These are phyloP conservation scores for Triops cancriformis DNA, from an alignment of 1,140 invertebrate genomes.

Conservation along the genomic window DNA sequence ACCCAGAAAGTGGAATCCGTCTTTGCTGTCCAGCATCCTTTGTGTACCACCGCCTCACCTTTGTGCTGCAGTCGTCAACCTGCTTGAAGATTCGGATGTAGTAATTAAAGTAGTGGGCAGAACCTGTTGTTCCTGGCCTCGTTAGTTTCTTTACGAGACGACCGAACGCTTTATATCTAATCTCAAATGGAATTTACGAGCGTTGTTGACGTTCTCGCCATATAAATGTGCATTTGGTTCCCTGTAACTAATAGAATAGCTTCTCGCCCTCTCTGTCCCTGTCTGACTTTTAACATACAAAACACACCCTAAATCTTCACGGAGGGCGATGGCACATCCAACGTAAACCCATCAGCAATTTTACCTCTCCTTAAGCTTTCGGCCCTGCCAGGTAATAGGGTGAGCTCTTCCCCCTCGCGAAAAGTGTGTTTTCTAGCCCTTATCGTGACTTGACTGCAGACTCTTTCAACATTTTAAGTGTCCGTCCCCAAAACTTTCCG, in stretches of 20 bases:
- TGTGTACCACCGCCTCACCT: not conserved
- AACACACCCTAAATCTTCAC: not conserved
- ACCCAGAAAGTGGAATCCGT: not conserved
- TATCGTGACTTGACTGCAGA: conserved; percentile 1
- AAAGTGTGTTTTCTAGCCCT: not conserved
- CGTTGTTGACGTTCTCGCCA: not conserved
- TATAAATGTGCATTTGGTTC: not conserved
- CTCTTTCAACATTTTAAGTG: not conserved
- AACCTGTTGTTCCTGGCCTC: not conserved
- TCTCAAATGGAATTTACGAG: not conserved
- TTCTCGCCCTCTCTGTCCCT: not conserved
- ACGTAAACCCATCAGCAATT: conserved; percentile 1
- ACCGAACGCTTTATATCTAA: not conserved
- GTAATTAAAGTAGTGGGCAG: not conserved
- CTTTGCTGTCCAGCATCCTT: not conserved
- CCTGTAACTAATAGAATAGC: not conserved
- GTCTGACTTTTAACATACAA: not conserved
- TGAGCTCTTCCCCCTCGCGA: not conserved
- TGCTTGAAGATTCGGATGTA: not conserved
- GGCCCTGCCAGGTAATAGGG: not conserved
- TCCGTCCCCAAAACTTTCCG: not conserved
- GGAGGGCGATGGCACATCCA: not conserved
- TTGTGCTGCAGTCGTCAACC: not conserved
- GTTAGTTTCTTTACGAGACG: not conserved
- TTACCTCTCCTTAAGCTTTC: not conserved